Percentiles rank a stretch among this genome's conserved stretches.
phyloP scores from a whole-genome alignment of 2,888 invertebrate species.

The Anaspis maculata region DNA sequence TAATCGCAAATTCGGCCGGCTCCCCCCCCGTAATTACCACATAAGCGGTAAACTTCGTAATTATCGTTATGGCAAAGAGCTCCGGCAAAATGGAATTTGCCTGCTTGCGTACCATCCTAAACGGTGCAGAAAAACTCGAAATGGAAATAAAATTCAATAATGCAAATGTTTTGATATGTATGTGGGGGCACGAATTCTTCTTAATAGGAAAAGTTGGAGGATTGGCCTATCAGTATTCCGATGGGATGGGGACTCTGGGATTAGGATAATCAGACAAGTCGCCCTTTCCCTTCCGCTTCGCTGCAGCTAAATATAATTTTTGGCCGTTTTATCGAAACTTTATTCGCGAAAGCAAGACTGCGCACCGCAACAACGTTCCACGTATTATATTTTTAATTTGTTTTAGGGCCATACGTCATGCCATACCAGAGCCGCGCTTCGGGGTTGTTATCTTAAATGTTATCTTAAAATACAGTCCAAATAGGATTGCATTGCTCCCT shows the following conservation, averaged over 20 bases:
- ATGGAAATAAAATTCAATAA: conserved; percentile 33
- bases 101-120: no score
- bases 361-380: no score
- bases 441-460: no score
- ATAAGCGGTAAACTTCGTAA: no score
- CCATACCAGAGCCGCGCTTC: no score
- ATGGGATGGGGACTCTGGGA: conserved; percentile 29
- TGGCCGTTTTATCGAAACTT: conserved; percentile 34
- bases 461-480: conserved; percentile 19
- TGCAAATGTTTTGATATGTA: conserved; percentile 38
- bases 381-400: no score
- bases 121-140: no score
- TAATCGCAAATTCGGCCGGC: conserved; percentile 12
- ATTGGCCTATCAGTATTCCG: conserved; percentile 37
- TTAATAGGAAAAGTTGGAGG: conserved; percentile 38
- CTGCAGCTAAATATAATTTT: conserved; percentile 35
- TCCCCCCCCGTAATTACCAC: conserved; percentile 7
- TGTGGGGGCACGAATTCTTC: conserved; percentile 35
- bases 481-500: no score
- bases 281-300: conserved; percentile 32
- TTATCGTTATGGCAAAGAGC: no score
- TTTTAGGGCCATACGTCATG: no score
- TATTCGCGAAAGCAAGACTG: no score
- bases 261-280: conserved; percentile 36
- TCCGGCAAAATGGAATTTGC: no score